Evolutionary conservation across 2,113 vertebrate species (phyloP).

Genomic region (Melanocharis versteri): DNA sequence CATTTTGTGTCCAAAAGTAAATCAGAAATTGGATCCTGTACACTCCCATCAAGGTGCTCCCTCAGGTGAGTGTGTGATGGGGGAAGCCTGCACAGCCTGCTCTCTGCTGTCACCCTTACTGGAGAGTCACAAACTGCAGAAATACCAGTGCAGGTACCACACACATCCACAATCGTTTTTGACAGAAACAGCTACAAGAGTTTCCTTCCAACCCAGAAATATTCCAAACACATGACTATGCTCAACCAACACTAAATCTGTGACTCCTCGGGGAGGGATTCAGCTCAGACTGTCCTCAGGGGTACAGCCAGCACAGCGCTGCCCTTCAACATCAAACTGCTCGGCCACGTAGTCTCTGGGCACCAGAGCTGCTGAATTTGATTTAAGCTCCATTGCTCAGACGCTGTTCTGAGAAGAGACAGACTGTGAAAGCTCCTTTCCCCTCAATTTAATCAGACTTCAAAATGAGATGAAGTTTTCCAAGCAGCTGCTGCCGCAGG

Average conservation of each 20-base stretch:
- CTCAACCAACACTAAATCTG: neutral
- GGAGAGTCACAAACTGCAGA: neutral
- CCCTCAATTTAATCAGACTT: constrained; percentile 20
- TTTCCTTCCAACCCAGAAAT: neutral
- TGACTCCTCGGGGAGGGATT: neutral
- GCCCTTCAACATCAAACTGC: neutral
- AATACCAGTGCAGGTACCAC: neutral
- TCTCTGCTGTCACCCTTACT: neutral
- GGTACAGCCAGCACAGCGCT: neutral
- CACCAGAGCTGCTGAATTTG: neutral
- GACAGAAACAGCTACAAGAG: neutral
- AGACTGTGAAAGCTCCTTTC: constrained; percentile 9
- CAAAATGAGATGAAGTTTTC: constrained; percentile 32
- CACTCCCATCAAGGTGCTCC: neutral
- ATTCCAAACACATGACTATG: neutral
- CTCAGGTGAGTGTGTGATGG: accelerated
- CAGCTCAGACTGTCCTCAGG: neutral
- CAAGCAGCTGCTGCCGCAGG: constrained; percentile 9
- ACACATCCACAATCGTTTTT: neutral
- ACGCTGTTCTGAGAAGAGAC: neutral
- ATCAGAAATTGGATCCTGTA: neutral
- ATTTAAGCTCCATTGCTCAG: constrained; percentile 23
- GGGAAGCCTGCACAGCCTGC: neutral
- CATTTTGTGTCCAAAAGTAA: neutral
- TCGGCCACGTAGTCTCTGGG: neutral